These are phyloP conservation scores for Phyllopteryx taeniolatus DNA, from an alignment of 2,113 vertebrate species.

Conservation along the genomic window DNA sequence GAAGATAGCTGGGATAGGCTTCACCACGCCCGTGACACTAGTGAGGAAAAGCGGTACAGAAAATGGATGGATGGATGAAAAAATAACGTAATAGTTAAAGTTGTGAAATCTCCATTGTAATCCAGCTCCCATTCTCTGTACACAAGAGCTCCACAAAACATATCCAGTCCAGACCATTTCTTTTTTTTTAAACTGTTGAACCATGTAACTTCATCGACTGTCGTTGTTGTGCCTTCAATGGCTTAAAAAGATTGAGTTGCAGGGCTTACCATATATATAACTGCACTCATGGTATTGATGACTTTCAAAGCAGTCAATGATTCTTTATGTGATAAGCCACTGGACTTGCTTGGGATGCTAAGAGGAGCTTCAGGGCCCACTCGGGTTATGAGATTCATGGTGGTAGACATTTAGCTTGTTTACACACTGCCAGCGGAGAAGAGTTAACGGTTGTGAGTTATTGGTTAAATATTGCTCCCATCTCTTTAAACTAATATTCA, in stretches of 20 bases:
- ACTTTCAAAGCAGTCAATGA: constrained; percentile 56
- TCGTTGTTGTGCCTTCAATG: constrained; percentile 27
- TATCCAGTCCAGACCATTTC: background rate
- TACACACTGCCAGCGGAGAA: constrained; percentile 37
- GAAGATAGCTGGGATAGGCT: too few species aligned
- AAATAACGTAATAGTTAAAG: constrained; percentile 23
- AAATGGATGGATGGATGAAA: background rate
- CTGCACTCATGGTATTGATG: constrained; percentile 56
- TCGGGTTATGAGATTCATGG: constrained; percentile 53
- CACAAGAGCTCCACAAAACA: constrained; percentile 8
- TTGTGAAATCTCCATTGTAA: constrained; percentile 20
- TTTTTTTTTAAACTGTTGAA: constrained; percentile 25
- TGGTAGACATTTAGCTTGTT: constrained; percentile 54
- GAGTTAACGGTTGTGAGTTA: constrained; percentile 41
- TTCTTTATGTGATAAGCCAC: constrained; percentile 64
- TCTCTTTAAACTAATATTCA: constrained; percentile 48
- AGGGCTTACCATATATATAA: constrained; percentile 58
- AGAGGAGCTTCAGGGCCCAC: constrained; percentile 41
- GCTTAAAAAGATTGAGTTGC: constrained; percentile 59
- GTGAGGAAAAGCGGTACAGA: too few species aligned
- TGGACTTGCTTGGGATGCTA: constrained; percentile 47
- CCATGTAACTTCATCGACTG: constrained; percentile 4
- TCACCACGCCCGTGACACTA: too few species aligned
- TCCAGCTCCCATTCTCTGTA: constrained; percentile 20
- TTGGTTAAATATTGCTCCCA: constrained; percentile 50